Evolutionary conservation across 1,140 invertebrate species (phyloP).

Genomic region (Portunus trituberculatus): DNA sequence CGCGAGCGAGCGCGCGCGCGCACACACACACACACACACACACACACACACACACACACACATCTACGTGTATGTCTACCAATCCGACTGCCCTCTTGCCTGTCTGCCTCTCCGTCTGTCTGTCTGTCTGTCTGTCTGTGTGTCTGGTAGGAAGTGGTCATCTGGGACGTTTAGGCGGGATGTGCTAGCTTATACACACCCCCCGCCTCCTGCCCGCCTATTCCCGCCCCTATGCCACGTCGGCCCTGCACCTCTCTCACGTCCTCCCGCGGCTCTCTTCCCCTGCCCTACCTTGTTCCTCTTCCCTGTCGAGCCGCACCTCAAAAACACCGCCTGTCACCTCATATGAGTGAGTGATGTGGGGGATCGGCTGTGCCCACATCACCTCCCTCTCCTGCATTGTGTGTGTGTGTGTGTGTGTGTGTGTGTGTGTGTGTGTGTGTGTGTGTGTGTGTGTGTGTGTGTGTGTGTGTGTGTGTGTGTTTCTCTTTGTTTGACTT

Average conservation of each 20-base stretch:
- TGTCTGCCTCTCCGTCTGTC: too few species aligned
- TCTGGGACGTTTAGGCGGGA: background rate
- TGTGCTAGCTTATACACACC: background rate
- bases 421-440: too few species aligned
- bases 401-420: background rate
- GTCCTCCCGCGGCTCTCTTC: background rate
- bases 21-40: too few species aligned
- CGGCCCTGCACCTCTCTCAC: background rate
- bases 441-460: too few species aligned
- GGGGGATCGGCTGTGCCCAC: background rate
- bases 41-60: too few species aligned
- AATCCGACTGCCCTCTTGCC: too few species aligned
- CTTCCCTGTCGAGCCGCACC: background rate
- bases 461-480: too few species aligned
- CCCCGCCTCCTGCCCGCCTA: background rate
- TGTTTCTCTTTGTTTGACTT: too few species aligned
- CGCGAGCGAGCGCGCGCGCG: too few species aligned
- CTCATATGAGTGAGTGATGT: background rate
- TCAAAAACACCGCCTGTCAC: conserved; percentile 8
- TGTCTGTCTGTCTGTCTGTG: background rate
- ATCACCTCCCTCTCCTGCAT: background rate
- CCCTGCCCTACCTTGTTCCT: background rate
- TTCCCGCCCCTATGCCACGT: background rate
- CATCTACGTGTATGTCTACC: too few species aligned
- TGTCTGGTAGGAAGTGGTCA: background rate